phyloP scores from a whole-genome alignment of 2,113 vertebrate genomes.

The Brevimyrus niger region DNA sequence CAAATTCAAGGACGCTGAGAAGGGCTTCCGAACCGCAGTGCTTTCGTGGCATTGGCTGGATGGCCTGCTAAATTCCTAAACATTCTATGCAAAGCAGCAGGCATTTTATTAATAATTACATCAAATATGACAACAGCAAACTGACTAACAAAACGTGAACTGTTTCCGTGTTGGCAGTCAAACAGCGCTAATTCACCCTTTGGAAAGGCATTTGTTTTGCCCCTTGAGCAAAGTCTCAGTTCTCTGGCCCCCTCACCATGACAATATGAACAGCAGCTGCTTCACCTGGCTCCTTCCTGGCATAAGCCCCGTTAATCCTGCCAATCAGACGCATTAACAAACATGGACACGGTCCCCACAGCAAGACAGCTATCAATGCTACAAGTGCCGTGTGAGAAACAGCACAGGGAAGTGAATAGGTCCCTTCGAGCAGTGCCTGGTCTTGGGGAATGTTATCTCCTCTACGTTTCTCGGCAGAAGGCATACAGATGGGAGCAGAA shows the following conservation, averaged over 20 bases:
- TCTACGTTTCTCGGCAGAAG: background rate
- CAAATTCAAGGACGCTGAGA: background rate
- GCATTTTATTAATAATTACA: background rate
- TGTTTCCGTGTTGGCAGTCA: background rate
- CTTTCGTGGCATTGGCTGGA: background rate
- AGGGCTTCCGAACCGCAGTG: background rate
- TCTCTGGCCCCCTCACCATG: constrained; percentile 42
- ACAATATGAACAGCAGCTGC: constrained; percentile 56
- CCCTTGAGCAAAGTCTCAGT: background rate
- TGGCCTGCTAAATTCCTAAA: background rate
- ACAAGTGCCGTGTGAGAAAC: constrained; percentile 8
- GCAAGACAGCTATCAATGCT: constrained; percentile 43
- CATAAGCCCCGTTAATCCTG: constrained; percentile 59
- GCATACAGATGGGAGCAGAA: background rate
- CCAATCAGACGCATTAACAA: constrained; percentile 59
- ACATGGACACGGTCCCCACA: constrained; percentile 47
- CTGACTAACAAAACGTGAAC: background rate
- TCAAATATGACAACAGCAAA: background rate
- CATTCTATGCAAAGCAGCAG: background rate
- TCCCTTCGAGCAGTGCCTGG: background rate
- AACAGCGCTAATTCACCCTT: background rate
- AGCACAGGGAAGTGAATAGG: background rate
- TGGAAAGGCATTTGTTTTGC: background rate
- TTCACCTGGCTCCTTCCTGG: constrained; percentile 50
- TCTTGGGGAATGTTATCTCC: background rate